phyloP scores from a whole-genome alignment of 2,113 vertebrate species.

The Epinephelus fuscoguttatus region DNA sequence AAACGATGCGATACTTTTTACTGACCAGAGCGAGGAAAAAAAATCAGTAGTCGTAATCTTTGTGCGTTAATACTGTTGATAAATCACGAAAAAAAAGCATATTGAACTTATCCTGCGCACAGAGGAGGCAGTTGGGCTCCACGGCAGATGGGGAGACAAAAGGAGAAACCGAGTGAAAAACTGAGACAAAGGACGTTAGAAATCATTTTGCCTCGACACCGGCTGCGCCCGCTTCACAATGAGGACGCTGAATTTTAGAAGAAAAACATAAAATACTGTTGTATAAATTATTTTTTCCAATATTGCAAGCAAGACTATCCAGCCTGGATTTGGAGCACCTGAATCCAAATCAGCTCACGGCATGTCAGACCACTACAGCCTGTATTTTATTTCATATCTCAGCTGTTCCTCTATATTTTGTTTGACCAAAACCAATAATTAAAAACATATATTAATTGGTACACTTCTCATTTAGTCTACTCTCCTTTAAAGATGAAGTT shows the following conservation, averaged over 20 bases:
- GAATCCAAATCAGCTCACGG: constrained; percentile 2
- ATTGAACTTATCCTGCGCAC: constrained; percentile 57
- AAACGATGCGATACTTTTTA: background rate
- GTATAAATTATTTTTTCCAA: background rate
- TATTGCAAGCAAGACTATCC: background rate
- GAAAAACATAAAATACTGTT: background rate
- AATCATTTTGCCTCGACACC: constrained; percentile 60
- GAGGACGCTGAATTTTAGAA: background rate
- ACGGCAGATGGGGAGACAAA: constrained; percentile 85
- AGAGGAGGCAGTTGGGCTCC: constrained; percentile 67
- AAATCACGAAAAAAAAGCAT: constrained; percentile 5
- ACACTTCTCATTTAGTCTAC: background rate
- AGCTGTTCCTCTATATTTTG: background rate
- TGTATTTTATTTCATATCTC: background rate
- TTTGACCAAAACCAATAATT: background rate
- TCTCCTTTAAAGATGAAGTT: background rate
- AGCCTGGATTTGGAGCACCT: background rate
- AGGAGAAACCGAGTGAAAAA: constrained; percentile 82
- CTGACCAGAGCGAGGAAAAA: background rate
- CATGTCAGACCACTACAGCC: constrained; percentile 1
- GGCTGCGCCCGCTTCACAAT: constrained; percentile 34
- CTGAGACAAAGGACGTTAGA: constrained; percentile 79
- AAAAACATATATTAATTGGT: background rate
- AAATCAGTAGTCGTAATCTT: background rate
- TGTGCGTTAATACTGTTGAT: background rate